phyloP scores from a whole-genome alignment of 2,888 invertebrate species.

The Pseudococcus viburni region DNA sequence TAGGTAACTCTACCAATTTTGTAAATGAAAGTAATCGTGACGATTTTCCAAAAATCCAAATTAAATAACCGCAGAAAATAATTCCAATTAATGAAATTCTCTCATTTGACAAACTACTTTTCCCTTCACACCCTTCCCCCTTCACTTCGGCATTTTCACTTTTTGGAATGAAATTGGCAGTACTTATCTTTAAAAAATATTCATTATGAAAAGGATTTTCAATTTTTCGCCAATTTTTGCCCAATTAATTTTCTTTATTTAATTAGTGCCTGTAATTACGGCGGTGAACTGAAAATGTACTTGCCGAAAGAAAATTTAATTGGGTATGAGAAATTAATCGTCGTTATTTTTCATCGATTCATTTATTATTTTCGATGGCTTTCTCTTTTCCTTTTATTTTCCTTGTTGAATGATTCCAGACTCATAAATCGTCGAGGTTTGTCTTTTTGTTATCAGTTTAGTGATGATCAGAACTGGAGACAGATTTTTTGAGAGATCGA shows the following conservation, averaged over 20 bases:
- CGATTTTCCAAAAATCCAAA: too few species aligned
- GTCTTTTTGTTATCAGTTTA: background rate
- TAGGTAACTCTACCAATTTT: background rate
- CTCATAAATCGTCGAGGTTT: background rate
- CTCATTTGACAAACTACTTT: background rate
- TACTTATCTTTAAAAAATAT: too few species aligned
- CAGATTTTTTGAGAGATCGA: background rate
- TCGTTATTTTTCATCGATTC: constrained; percentile 7
- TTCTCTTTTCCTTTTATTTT: constrained; percentile 2
- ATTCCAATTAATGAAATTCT: background rate
- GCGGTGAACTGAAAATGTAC: background rate
- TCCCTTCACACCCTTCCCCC: background rate
- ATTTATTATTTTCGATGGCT: background rate
- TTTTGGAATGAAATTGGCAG: too few species aligned
- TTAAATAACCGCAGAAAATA: background rate
- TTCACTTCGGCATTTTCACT: background rate
- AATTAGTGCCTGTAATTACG: background rate
- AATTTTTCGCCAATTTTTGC: background rate
- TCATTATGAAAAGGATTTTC: background rate
- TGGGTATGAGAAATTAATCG: background rate
- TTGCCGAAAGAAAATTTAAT: background rate
- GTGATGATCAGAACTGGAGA: background rate
- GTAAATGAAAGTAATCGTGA: background rate
- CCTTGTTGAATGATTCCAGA: background rate
- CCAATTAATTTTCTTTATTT: background rate